Evolutionary conservation across 2,113 vertebrate species (phyloP), one percentile per base, ranked within the genome.

Genomic region (Electrona antarctica): DNA sequence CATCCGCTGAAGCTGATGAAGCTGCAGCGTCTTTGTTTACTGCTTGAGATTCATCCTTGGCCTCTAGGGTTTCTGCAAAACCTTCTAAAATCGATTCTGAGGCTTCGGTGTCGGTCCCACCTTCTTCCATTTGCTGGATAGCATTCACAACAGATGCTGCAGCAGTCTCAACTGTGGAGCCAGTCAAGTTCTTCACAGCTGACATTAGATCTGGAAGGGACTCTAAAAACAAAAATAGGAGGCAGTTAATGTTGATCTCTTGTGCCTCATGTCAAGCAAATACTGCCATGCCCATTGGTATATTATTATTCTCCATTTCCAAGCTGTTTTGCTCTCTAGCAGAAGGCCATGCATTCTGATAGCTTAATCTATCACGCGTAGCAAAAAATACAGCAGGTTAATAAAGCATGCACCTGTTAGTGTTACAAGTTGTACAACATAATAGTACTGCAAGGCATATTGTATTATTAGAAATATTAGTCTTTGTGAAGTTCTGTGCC

Each of bases 141-240:
- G 69, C 69, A 7, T 60, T 29, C 41, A 80, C 69, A 48, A 88
- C 78, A 7, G 90, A 90, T 29, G 88, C 88, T 7, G 88, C 87
- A 0, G 90, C 85, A 3, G 90, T 88, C 60, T 90, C 91, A 8
- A 54, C 73, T 47, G 88, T 64, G 0, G 87, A 79, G 21, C 61
- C 2, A 0, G 79, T 15, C 67, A 86, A 67, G 59, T 76, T 15
- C 84, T 84, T 89, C 73, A 81, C 85, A 21, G 90, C 81, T 11
- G 84, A 63, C 13, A 82, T 56, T 46, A 85, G 67, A 73, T 85
- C 83, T 63, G 87, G 77, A 7, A 75, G 0, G 6, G 73, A 62
- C 49, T 70, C 89, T 86, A 71, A 74, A 9, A 11, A 65, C 47
- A 49, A 21, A 41, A 56, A 81, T 7, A 82, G 0, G 12, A 68